These are phyloP conservation scores for Drosophila fuyamai DNA, from an alignment of 1,140 invertebrate genomes.

Conservation along the genomic window DNA sequence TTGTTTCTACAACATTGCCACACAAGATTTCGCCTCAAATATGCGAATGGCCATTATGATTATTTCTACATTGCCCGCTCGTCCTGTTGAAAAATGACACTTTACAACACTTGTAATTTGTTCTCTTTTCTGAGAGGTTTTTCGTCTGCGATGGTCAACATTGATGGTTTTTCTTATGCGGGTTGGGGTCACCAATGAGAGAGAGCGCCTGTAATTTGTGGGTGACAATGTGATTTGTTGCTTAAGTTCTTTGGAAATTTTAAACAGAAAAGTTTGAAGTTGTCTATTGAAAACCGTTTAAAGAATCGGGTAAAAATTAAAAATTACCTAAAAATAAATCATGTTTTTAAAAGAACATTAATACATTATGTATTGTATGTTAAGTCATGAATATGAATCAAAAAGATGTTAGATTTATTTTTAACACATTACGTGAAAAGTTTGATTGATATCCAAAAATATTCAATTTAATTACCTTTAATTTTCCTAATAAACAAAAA, in stretches of 20 bases:
- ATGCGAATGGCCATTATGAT: conserved; percentile 77
- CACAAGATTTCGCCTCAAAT: conserved; percentile 79
- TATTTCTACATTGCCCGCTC: conserved; percentile 69
- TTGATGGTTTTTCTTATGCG: background rate
- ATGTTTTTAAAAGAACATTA: too few species aligned
- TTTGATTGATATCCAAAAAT: too few species aligned
- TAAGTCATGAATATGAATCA: too few species aligned
- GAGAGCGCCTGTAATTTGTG: conserved; percentile 43
- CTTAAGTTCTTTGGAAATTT: conserved; percentile 23
- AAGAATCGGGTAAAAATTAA: too few species aligned
- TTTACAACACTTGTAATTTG: conserved; percentile 83
- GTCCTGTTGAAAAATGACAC: conserved; percentile 76
- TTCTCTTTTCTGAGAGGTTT: conserved; percentile 33
- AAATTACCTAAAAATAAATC: too few species aligned
- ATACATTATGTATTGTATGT: too few species aligned
- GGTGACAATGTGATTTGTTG: conserved; percentile 68
- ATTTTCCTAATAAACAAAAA: conserved; percentile 12
- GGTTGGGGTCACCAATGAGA: background rate
- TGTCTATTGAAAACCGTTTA: too few species aligned
- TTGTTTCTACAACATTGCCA: conserved; percentile 75
- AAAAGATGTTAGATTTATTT: too few species aligned
- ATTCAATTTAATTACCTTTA: too few species aligned
- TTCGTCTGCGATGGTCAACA: conserved; percentile 12
- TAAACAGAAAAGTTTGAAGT: background rate
- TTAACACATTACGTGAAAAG: too few species aligned